Evolutionary conservation across 2,888 invertebrate genomes (phyloP).

Genomic region (Lycocerus yunnanus): DNA sequence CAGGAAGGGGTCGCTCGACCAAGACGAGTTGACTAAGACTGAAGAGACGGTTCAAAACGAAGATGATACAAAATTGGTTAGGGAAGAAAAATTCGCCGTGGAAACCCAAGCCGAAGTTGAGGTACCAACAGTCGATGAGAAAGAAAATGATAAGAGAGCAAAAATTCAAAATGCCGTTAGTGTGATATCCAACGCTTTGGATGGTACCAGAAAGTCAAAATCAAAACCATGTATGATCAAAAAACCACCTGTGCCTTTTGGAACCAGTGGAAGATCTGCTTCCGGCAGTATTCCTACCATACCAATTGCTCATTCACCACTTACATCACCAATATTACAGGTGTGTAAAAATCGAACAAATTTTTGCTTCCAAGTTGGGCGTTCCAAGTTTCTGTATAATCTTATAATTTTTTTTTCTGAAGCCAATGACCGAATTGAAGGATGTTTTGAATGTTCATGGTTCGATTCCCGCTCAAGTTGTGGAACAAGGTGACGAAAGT

Average conservation of each 20-base stretch:
- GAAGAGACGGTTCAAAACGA: conserved; percentile 30
- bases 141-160: conserved; percentile 57
- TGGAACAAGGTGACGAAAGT: conserved; percentile 30
- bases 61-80: conserved; percentile 9
- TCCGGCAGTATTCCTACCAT: conserved; percentile 60
- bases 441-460: background rate
- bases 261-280: conserved; percentile 60
- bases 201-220: conserved; percentile 55
- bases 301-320: conserved; percentile 42
- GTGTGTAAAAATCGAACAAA: background rate
- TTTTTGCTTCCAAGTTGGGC: background rate
- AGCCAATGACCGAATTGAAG: background rate
- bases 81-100: background rate
- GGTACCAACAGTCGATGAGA: conserved; percentile 25
- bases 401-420: background rate
- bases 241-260: conserved; percentile 72
- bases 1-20: conserved; percentile 31
- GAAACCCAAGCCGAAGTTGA: conserved; percentile 6
- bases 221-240: conserved; percentile 54
- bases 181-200: conserved; percentile 73
- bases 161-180: conserved; percentile 71
- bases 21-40: conserved; percentile 36
- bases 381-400: background rate
- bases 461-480: conserved; percentile 27
- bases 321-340: conserved; percentile 11